These are phyloP conservation scores for Protophormia terraenovae DNA, from an alignment of 2,888 invertebrate species.

Conservation along the genomic window DNA sequence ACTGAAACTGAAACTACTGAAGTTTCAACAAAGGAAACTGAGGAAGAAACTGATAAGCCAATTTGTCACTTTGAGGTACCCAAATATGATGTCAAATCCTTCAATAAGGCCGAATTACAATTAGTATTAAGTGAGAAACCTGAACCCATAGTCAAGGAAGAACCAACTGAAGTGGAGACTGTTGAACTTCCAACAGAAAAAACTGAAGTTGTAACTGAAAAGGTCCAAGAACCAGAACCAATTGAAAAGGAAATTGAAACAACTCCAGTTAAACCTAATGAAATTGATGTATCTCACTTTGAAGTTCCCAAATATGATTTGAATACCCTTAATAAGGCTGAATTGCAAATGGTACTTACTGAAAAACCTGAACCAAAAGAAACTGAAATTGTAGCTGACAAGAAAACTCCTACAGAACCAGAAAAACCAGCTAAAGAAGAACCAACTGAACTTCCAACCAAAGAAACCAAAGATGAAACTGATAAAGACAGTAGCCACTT, in stretches of 20 bases:
- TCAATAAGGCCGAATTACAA: constrained; percentile 69
- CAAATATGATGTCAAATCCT: constrained; percentile 65
- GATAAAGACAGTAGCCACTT: too few relatives aligned
- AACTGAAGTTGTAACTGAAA: neutral
- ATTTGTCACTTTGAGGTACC: constrained; percentile 68
- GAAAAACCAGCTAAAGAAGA: too few relatives aligned
- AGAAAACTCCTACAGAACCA: constrained; percentile 63
- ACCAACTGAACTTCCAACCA: too few relatives aligned
- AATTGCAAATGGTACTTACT: constrained; percentile 27
- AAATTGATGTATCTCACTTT: too few relatives aligned
- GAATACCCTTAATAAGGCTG: neutral
- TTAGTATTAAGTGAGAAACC: neutral
- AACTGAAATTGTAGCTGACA: neutral
- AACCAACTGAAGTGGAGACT: neutral
- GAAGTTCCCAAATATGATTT: constrained; percentile 25
- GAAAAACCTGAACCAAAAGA: neutral
- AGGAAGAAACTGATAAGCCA: neutral
- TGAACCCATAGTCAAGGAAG: neutral
- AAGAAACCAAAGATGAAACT: too few relatives aligned
- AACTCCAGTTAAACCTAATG: neutral
- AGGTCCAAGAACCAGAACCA: too few relatives aligned
- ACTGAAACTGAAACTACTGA: neutral
- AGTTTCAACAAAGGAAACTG: neutral
- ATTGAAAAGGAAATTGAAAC: too few relatives aligned
- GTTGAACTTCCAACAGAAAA: neutral